A percentile compares a stretch with the other conserved stretches of the same genome.
Conservation (phyloP, 2,797 vertebrate genomes). For the Geotrypetes seraphini region DNA sequence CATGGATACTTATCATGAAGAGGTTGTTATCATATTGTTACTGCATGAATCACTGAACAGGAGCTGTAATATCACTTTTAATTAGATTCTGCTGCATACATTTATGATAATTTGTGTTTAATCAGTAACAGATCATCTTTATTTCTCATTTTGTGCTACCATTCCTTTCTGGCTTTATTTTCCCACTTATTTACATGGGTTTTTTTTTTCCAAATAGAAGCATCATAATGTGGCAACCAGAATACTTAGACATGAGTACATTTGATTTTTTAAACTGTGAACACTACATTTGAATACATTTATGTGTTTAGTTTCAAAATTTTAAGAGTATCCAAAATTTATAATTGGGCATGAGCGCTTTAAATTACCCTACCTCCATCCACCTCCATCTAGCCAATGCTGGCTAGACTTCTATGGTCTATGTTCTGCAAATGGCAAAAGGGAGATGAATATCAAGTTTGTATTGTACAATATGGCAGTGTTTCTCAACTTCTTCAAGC, state of each 20-base stretch:
- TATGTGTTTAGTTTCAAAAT: too few species aligned
- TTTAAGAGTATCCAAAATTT: too few species aligned
- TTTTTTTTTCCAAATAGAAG: background rate
- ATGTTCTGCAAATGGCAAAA: too few species aligned
- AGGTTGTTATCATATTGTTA: constrained; percentile 16
- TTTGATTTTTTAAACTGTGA: background rate
- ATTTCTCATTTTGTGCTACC: background rate
- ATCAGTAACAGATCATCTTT: constrained; percentile 3
- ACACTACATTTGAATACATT: background rate
- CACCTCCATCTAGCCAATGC: too few species aligned
- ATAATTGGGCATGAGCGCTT: too few species aligned
- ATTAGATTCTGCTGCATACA: constrained; percentile 8
- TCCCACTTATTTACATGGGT: background rate
- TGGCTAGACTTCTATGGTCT: too few species aligned
- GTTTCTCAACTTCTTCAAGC: too few species aligned
- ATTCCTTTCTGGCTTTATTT: background rate
- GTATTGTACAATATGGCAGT: too few species aligned
- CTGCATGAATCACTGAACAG: constrained; percentile 13
- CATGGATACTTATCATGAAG: background rate
- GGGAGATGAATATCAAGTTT: too few species aligned
- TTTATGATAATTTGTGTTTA: constrained; percentile 16
- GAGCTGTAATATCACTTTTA: constrained; percentile 9
- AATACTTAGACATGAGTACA: background rate
- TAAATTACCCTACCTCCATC: too few species aligned
- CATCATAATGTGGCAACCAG: rapidly evolving